Percentiles rank a stretch among this genome's conserved stretches.
Evolutionary conservation across 2,888 invertebrate species (phyloP).

Genomic region (Nemapogon koenigi): DNA sequence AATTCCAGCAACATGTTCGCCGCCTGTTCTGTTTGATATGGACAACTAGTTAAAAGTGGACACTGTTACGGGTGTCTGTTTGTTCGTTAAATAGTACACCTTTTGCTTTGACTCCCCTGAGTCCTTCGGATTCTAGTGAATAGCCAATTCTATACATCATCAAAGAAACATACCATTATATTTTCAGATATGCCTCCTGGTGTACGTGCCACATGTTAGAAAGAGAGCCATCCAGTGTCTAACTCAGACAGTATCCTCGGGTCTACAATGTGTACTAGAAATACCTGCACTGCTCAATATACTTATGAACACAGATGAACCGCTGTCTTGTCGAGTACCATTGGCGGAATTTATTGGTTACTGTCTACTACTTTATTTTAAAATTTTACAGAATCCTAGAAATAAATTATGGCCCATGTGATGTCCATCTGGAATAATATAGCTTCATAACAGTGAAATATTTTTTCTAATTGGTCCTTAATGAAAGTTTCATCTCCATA

Average conservation of each 20-base stretch:
- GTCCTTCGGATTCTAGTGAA: no score
- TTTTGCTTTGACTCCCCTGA: not conserved
- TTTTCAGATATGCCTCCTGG: conserved; percentile 26
- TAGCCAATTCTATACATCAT: no score
- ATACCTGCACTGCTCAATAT: not conserved
- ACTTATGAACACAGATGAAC: conserved; percentile 6
- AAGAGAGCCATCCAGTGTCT: conserved; percentile 29
- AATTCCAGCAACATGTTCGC: no score
- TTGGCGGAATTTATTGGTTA: conserved; percentile 11
- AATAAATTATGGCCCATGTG: no score
- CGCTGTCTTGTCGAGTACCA: conserved; percentile 6
- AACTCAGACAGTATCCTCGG: conserved; percentile 18
- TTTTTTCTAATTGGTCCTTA: no score
- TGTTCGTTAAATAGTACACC: not conserved
- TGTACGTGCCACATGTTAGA: conserved; percentile 22
- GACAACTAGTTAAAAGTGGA: no score
- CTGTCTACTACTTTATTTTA: not conserved
- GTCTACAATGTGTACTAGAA: conserved; percentile 16
- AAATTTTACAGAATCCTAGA: no score
- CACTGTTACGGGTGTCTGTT: not conserved
- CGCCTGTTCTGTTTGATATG: no score
- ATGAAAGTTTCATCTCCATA: no score
- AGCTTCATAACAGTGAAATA: no score
- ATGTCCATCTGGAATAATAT: no score
- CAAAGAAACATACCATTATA: not conserved